Base-by-base conservation (phyloP, 2,797 vertebrate genomes). In the Rhynchonycteris naso region DNA sequence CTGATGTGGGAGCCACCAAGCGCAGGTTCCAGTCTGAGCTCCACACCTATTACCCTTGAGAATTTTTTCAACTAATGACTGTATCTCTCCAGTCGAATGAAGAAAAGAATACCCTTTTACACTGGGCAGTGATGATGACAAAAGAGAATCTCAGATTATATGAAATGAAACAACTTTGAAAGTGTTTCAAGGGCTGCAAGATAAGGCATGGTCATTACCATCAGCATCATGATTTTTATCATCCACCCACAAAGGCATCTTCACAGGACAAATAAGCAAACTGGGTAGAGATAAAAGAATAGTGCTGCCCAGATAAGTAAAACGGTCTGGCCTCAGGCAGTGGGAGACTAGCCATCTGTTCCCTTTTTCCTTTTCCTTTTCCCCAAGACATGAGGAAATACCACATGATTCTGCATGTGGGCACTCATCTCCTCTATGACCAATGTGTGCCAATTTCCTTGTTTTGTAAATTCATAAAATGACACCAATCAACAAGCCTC, bases 401-500 rank as follows among this genome's bases (percentile, higher is more conserved):
- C 69, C 7, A 0, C 22, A 50, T 63, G 72, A 94, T 84, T 95
- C 71, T 90, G 30, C 72, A 68, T 85, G 78, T 84, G 66, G 61
- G 43, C 33, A 81, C 26, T 92, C 76, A 78, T 76, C 66, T 71
- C 69, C 38, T 88, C 79, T 87, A 54, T 92, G 94, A 88, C 52
- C 90, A 94, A 38, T 47, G 35, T 58, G 78, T 26, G 58, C 72
- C 9, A 13, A 95, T 90, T 84, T 80, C 81, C 28, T 85, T 85
- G 52, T 84, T 94, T 95, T 92, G 85, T 74, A 56, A 58, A 69
- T 88, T 88, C 68, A 95, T 72, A 87, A 96, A 90, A 85, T 88
- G 30, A 87, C 33, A 63, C 33, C 28, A 43, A 95, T 78, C 90
- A 91, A 84, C 72, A 90, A 88, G 63, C 30, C 30, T 85, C 87